phyloP scores from a whole-genome alignment of 2,113 vertebrate genomes.

The Tinamus guttatus region DNA sequence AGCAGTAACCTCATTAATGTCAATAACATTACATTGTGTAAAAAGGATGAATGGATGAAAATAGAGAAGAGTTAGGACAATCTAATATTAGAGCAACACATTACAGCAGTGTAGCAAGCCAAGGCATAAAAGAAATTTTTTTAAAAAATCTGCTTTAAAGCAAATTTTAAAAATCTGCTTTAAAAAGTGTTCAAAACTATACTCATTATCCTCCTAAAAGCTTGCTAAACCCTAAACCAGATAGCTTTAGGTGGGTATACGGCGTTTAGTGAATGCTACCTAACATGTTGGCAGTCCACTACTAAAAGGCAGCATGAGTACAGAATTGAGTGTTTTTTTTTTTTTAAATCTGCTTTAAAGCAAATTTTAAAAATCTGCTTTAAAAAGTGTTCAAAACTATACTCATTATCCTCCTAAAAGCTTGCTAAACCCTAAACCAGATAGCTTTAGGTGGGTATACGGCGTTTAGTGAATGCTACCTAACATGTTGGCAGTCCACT shows the following conservation, averaged over 20 bases:
- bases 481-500: background rate
- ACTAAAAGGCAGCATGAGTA: background rate
- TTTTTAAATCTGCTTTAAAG: too few species aligned
- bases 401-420: background rate
- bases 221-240: background rate
- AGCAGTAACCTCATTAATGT: constrained; percentile 52
- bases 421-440: background rate
- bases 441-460: background rate
- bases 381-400: background rate
- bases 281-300: background rate
- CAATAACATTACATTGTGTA: background rate
- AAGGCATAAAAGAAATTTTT: background rate
- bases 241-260: background rate
- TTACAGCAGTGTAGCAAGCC: background rate
- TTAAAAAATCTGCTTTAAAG: background rate
- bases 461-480: background rate
- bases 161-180: too few species aligned
- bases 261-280: background rate
- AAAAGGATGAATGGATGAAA: constrained; percentile 42
- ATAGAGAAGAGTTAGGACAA: background rate
- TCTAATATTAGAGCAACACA: background rate
- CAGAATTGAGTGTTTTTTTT: background rate
- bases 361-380: background rate
- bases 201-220: background rate
- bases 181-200: background rate